Base-by-base conservation (phyloP, 23 tunicate genomes). In the Halocynthia roretzi region DNA sequence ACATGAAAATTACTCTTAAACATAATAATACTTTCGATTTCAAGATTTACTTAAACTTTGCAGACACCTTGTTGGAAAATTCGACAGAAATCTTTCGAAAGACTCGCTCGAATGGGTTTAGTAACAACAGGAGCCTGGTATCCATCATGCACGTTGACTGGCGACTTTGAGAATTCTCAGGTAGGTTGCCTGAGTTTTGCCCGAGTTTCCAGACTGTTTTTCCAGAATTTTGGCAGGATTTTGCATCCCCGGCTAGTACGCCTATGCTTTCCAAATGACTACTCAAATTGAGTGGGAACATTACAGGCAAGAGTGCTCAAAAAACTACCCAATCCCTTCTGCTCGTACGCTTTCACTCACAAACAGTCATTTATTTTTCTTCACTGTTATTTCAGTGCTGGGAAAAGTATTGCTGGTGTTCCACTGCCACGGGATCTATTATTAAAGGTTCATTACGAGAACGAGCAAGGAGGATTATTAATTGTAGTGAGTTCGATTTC, bases 331-430 rank as follows among this genome's bases (percentile, higher is more conserved):
- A n/a, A n/a, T n/a, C 10, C 51, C 5, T 4, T 71, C 51, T 71
- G 12, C 15, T 53, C 7, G 58, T 73, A 51, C 8, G 18, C 20
- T 50, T 5, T 0, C 1, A 17, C 21, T 68, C 14, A 68, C 2
- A 68, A n/a, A 68, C 23, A 60, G 17, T 17, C 17, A 15, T 60
- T 15, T 15, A 60, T 60, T 4, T 60, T 15, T 1, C 17, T 60
- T 60, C 2, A 60, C 64, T 17, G 17, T 21, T 67, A 67, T 15
- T 67, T 51, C 49, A 87, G 93, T 82, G 83, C 56, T 87, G 93
- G 93, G 75, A 71, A 22, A 58, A 69, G 17, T 87, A 82, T 60
- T 87, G 93, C 66, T 87, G 93, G 93, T 87, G 93, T 57, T 76
- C 86, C 20, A 85, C 85, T 61, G 8, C 62, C 40, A 19, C 77